Evolutionary conservation across 1,140 invertebrate species (phyloP).

Genomic region (Formica selysi): DNA sequence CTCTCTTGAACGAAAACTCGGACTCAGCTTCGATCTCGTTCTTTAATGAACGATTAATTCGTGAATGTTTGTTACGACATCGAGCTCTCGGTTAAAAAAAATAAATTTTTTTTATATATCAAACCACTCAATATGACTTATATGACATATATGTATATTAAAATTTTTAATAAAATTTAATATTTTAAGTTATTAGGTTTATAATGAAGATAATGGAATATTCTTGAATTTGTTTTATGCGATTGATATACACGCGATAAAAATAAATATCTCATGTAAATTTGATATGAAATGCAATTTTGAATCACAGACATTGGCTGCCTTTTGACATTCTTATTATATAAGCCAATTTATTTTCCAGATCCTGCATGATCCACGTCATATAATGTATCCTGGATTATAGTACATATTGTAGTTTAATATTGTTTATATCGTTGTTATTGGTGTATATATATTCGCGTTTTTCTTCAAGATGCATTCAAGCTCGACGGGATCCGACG

Average conservation of each 20-base stretch:
- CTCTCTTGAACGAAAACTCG: neutral
- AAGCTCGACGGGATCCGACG: neutral
- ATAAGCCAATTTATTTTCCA: neutral
- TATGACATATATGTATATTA: no score
- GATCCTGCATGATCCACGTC: neutral
- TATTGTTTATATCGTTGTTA: neutral
- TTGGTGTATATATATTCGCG: neutral
- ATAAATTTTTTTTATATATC: neutral
- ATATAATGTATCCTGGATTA: neutral
- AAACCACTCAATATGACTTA: neutral
- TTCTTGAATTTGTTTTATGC: neutral
- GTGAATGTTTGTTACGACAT: neutral
- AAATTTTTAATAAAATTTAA: neutral
- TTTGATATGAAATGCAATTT: neutral
- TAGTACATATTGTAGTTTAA: neutral
- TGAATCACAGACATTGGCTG: neutral
- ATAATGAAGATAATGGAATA: no score
- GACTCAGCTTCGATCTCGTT: neutral
- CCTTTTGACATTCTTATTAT: neutral
- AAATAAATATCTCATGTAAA: neutral
- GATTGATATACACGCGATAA: neutral
- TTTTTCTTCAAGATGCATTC: neutral
- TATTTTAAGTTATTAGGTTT: no score
- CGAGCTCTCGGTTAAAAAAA: no score
- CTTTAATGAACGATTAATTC: conserved; percentile 35